Base-by-base conservation (phyloP, 2,113 vertebrate genomes). In the Prolemur simus region DNA sequence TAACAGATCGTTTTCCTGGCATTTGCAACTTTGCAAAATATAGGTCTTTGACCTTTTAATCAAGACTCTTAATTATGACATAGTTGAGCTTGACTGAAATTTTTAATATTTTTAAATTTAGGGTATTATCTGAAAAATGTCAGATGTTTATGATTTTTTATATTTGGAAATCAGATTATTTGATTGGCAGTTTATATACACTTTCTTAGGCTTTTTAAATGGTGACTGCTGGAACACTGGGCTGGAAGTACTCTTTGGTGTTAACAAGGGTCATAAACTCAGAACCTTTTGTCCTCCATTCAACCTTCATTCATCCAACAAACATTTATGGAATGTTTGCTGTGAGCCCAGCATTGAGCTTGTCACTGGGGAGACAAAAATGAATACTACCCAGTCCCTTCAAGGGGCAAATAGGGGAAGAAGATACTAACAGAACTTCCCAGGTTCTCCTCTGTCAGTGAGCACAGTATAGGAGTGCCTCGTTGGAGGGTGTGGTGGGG, bases 31-130 rank as follows among this genome's bases (percentile, higher is more conserved):
- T 92, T 87, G 21, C 18, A 89, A 90, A 96, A 82, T 85, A 47
- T 4, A 49, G 27, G 32, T 82, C 39, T 82, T 76, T 81, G 45
- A 60, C 60, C n/a, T 58, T 90, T 84, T 84, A 56, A 34, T 94
- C 34, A 56, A 87, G 73, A 6, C 32, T 92, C 11, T 89, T 66
- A 89, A 83, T 73, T 97, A 82, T 77, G 78, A 93, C 14, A 83
- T 97, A 49, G 34, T 74, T 97, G 68, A 78, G 37, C 56, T 90
- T 96, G n/a, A n/a, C 27, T 92, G 56, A 92, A 96, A 69, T 82
- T 85, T 77, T 85, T 32, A 78, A 5, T 73, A 20, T 89, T 95
- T 94, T 89, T 49, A 12, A 92, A 91, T 4, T 81, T 96, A 45
- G 21, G 90, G 2, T 92, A 86, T 78, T 92, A 86, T 78, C 54